phyloP scores from a whole-genome alignment of 2,888 invertebrate species.

The Eupithecia exiguata region DNA sequence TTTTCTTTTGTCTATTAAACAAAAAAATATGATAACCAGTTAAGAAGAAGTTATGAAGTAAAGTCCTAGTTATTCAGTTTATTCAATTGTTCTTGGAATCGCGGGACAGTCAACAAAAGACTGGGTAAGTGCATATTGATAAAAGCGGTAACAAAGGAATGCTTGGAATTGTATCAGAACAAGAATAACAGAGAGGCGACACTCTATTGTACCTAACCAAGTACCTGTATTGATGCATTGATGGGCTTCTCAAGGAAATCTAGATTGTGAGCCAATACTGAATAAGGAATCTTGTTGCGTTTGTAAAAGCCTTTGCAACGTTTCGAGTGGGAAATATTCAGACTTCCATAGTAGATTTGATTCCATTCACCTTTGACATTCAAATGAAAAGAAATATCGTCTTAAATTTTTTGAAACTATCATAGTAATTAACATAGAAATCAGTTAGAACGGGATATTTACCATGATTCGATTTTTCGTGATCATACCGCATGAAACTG shows the following conservation, averaged over 20 bases:
- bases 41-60: no score
- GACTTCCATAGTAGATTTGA: not conserved
- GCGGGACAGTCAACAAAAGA: slow-evolving; percentile 52
- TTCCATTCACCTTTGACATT: not conserved
- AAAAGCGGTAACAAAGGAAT: slow-evolving; percentile 33
- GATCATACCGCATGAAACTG: no score
- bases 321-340: not conserved
- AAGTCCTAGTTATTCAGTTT: not conserved
- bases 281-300: not conserved
- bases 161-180: slow-evolving; percentile 33
- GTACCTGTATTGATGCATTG: slow-evolving; percentile 18
- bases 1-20: no score
- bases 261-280: not conserved
- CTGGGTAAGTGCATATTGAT: slow-evolving; percentile 7
- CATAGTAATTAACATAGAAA: no score
- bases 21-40: no score
- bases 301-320: not conserved
- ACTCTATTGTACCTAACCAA: slow-evolving; percentile 18
- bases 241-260: slow-evolving; percentile 15
- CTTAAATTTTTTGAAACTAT: no score
- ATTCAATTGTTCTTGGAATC: slow-evolving; percentile 20
- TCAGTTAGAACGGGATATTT: no score
- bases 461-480: no score
- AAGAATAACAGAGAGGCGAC: slow-evolving; percentile 17
- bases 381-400: slow-evolving; percentile 4